Conservation (phyloP, 2,113 vertebrate genomes). For the Xerus inauris region DNA sequence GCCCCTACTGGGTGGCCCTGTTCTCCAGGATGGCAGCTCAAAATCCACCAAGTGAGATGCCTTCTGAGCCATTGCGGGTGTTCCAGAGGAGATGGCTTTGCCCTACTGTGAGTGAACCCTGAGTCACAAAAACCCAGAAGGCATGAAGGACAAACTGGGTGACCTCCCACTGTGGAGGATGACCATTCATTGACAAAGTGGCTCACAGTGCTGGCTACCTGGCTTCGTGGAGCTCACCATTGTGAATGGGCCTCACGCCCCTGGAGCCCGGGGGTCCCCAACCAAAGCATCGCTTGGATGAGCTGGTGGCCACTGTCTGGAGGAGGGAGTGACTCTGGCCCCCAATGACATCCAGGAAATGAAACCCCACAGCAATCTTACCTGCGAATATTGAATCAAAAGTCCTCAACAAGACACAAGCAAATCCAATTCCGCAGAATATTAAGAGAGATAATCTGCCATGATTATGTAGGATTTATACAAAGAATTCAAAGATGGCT, state of each 20-base stretch:
- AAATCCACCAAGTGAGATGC: neutral
- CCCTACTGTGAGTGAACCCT: neutral
- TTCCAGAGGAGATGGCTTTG: neutral
- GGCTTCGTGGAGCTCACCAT: rapidly evolving
- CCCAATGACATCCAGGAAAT: neutral
- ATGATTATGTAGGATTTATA: neutral
- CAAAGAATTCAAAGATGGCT: constrained; percentile 35
- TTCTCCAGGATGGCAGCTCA: too few relatives aligned
- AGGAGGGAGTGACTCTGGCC: neutral
- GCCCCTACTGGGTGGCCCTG: too few relatives aligned
- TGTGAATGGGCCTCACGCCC: neutral
- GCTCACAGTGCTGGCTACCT: rapidly evolving
- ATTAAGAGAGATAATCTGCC: neutral
- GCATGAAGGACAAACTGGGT: neutral
- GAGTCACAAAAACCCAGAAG: neutral
- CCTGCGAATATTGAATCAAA: rapidly evolving
- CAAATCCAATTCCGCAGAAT: neutral
- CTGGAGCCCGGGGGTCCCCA: neutral
- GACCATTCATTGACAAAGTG: rapidly evolving
- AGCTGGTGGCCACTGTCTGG: neutral
- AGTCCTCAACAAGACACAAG: neutral
- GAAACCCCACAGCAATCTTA: rapidly evolving
- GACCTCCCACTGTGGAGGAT: rapidly evolving
- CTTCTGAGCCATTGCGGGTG: rapidly evolving
- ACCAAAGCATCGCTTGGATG: rapidly evolving